Evolutionary conservation across 2,888 invertebrate genomes (phyloP), one percentile per base, ranked within the genome.

Genomic region (Morinoia aosen): DNA sequence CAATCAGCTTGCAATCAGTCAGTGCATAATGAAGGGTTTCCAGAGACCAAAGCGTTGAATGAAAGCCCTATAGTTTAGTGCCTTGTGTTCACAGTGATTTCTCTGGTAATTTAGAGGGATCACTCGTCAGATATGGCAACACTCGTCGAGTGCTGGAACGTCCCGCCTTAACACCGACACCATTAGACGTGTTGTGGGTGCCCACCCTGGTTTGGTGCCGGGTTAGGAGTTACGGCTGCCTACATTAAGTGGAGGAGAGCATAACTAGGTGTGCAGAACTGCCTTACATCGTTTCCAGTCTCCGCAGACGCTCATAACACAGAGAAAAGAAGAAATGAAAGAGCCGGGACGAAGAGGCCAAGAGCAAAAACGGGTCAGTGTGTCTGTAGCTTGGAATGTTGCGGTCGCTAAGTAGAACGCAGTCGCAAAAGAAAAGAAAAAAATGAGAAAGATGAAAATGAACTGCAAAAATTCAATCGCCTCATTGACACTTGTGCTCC

Each of bases 41-140:
- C 25, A 57, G 93, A 40, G 4, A 48, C 90, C 33, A 57, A 93
- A 48, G 93, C 57, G 93, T 57, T 25, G 57, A 93, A 57, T 93
- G 93, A 93, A 93, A 76, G n/a, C n/a, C 57, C 93, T 93, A 48
- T 93, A 93, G 57, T 93, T 93, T 56, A 19, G 57, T 57, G 57
- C n/a, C 16, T 40, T 93, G 93, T 57, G 93, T 93, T 93, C 93
- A 93, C 93, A 57, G 57, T 56, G 93, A 93, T 93, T 93, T 93
- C 57, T 93, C 93, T 33, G 58, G 57, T 56, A 56, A 93, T 93
- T 93, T 56, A 93, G 93, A 56, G 58, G 93, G 57, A 93, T 14
- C 93, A 12, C 33, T 39, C 56, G 33, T 57, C 93, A 57, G 39
- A 93, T 93, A 93, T 93, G 93, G 93, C 93, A 57, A 57, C 93